Percentiles rank a stretch among this genome's conserved stretches.
Conservation (phyloP, 1,140 invertebrate genomes). For the Bicyclus anynana region DNA sequence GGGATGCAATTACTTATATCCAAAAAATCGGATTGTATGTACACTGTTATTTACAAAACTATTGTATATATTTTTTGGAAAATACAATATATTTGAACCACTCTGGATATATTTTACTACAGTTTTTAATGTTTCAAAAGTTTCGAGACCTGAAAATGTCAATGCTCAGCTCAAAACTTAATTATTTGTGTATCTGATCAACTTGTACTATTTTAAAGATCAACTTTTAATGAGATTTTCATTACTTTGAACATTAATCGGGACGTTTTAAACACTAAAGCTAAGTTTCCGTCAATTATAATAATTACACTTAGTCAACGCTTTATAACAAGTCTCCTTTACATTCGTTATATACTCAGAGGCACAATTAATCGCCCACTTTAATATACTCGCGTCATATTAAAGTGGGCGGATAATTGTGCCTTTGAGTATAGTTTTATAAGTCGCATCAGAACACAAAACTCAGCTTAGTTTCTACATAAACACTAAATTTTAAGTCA, state of each 20-base stretch:
- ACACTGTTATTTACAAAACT: no score
- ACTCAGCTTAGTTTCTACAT: constrained; percentile 6
- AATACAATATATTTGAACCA: no score
- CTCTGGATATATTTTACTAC: no score
- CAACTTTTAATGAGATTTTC: background rate
- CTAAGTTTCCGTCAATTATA: background rate
- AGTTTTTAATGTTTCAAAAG: no score
- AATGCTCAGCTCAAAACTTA: no score
- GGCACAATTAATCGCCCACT: no score
- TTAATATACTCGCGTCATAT: no score
- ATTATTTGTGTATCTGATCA: background rate
- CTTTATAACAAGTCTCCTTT: background rate
- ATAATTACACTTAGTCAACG: background rate
- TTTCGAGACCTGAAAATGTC: no score
- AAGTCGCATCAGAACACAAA: constrained; percentile 9
- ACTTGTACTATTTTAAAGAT: background rate
- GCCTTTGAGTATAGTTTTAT: background rate
- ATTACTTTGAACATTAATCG: background rate
- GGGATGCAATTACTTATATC: no score
- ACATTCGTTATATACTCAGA: no score
- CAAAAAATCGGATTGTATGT: no score
- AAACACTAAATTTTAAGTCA: constrained; percentile 15
- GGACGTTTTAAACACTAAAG: background rate
- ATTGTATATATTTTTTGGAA: no score
- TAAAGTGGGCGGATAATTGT: background rate